Evolutionary conservation across 2,888 invertebrate species (phyloP).

Genomic region (Tetramorium bicarinatum): DNA sequence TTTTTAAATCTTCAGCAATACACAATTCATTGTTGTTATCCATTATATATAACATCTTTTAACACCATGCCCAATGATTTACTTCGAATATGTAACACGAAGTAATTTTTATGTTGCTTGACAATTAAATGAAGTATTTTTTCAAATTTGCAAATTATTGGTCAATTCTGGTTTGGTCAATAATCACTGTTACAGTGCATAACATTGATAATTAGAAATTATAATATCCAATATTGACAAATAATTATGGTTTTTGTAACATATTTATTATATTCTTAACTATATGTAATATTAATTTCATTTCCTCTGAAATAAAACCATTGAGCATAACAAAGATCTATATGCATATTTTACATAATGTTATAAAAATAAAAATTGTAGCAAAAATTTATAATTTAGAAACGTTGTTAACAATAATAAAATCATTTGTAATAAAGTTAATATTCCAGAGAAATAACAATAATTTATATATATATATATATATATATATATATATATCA

Average conservation of each 20-base stretch:
- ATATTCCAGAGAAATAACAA: background rate
- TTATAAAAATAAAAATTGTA: background rate
- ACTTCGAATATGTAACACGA: background rate
- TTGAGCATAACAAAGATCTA: background rate
- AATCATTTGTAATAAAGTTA: background rate
- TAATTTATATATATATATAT: slow-evolving; percentile 7
- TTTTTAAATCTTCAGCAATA: background rate
- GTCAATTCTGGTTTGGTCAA: background rate
- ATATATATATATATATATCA: slow-evolving; percentile 7
- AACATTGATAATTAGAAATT: background rate
- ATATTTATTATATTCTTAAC: background rate
- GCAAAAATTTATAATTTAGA: slow-evolving; percentile 6
- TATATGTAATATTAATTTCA: background rate
- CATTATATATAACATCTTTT: background rate
- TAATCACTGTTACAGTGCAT: background rate
- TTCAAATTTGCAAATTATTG: background rate
- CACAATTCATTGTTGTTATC: background rate
- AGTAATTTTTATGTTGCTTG: background rate
- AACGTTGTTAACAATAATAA: slow-evolving; percentile 1
- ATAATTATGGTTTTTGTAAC: background rate
- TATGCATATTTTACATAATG: slow-evolving; percentile 6
- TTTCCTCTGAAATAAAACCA: background rate
- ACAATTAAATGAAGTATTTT: background rate
- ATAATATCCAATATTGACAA: background rate
- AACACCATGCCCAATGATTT: slow-evolving; percentile 15